Base-by-base conservation (phyloP, 2,113 vertebrate species). In the Platysteira castanea region DNA sequence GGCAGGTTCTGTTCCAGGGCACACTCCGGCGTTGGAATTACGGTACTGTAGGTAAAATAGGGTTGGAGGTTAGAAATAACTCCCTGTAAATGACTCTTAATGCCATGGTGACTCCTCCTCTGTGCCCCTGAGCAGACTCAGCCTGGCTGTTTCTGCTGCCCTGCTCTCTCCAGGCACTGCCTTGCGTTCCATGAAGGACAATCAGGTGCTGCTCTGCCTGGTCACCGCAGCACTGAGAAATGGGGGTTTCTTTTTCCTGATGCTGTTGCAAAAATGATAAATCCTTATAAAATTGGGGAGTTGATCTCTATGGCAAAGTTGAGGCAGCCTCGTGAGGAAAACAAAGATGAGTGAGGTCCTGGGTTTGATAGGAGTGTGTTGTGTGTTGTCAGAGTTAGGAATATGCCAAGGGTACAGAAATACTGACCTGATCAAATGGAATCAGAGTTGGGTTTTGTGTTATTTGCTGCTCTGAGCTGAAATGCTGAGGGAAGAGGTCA, bases 391-490 rank as follows among this genome's bases (percentile, higher is more conserved):
- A 1, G 18, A 47, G 52, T 37, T 31, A 70, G 60, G 56, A 11
- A 37, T 37, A 5, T 6, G 1, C 30, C 0, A 0, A 28, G 44
- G 30, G 14, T 42, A 3, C 6, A 64, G 67, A 47, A 71, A 15
- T 14, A 42, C 8, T 64, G 46, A 23, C 4, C 1, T 33, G 26
- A 35, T 15, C 7, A 35, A 17, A 33, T 39, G 3, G 50, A 86
- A 54, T 61, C 39, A 27, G 6, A 50, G 16, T 4, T 84, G 46
- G 42, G 10, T 9, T 39, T 50, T 16, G 22, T 79, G 19, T 49
- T 26, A 8, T n/a, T 68, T 79, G 56, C 53, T 86, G 74, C 74
- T 42, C 69, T 41, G 44, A 52, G 86, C 22, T 76, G 68, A 69
- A 76, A 68, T 64, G 84, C 60, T 84, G 84, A 85, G 44, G 35